phyloP scores from a whole-genome alignment of 2,888 invertebrate species.

The Pammene fasciana region DNA sequence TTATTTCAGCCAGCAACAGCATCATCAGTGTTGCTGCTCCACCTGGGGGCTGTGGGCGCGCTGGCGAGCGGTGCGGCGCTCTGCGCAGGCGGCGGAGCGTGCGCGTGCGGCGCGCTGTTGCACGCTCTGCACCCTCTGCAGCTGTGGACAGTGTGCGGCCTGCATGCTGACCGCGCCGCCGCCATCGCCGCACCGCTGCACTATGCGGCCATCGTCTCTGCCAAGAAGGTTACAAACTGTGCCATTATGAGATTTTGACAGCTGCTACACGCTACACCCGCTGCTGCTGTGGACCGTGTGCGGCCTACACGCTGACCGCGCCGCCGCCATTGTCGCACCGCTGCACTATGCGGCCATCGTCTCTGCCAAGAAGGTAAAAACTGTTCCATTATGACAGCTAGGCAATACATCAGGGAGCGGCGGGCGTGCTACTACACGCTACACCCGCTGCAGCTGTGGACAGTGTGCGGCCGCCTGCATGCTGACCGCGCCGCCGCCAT shows the following conservation, averaged over 20 bases:
- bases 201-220: slow-evolving; percentile 89
- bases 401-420: slow-evolving; percentile 86
- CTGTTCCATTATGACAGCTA: too few species aligned
- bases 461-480: slow-evolving; percentile 89
- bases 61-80: slow-evolving; percentile 87
- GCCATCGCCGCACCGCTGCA: slow-evolving; percentile 92
- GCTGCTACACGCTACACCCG: slow-evolving; percentile 88
- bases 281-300: slow-evolving; percentile 91
- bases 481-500: slow-evolving; percentile 92
- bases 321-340: slow-evolving; percentile 91
- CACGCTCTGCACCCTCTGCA: slow-evolving; percentile 89
- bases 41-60: slow-evolving; percentile 88
- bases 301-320: slow-evolving; percentile 90
- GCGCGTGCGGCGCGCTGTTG: slow-evolving; percentile 87
- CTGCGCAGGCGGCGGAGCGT: slow-evolving; percentile 85
- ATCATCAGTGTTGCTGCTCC: slow-evolving; percentile 88
- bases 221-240: slow-evolving; percentile 87
- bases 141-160: slow-evolving; percentile 91
- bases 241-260: too few species aligned
- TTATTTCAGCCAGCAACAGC: slow-evolving; percentile 84
- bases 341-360: slow-evolving; percentile 91
- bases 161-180: slow-evolving; percentile 91
- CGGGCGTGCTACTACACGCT: slow-evolving; percentile 88
- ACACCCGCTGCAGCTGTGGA: slow-evolving; percentile 90
- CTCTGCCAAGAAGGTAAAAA: slow-evolving; percentile 87